Base-by-base conservation (phyloP, 2,113 vertebrate genomes). In the Sylvietta virens region DNA sequence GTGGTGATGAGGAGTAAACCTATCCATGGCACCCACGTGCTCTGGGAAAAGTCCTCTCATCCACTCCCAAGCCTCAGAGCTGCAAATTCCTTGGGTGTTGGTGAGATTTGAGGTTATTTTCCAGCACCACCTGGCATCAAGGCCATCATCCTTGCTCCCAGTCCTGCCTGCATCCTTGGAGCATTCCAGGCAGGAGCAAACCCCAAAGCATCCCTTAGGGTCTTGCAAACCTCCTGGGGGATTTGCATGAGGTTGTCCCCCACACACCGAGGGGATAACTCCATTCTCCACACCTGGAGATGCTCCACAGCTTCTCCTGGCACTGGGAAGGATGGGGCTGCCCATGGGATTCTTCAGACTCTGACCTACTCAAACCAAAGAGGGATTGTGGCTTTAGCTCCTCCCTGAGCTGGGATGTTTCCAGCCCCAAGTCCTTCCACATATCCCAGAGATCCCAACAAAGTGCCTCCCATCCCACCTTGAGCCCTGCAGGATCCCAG, bases 201-300 rank as follows among this genome's bases (percentile, higher is more conserved):
- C 28, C 62, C 57, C 22, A 21, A 78, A 62, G 6, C 31, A 28
- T 31, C 47, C 47, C 61, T 67, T 24, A n/a, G 47, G 28, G 37
- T 17, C 42, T 48, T 44, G 42, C 15, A 69, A 67, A 50, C 22
- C 17, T 69, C 13, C 50, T 2, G 0, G 3, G 15, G 44, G 6
- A 5, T 8, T 42, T 65, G 21, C 20, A 77, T 4, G 12, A 84
- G 33, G 11, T 16, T 82, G 42, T 20, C 3, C 10, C 31, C 4
- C 26, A 2, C 9, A 15, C 2, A 4, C 4, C 0, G 0, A 6
- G 9, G 2, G 4, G 50, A 3, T 45, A 40, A 44, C n/a, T 73
- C 37, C 37, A 7, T 39, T 69, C 17, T 28, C 33, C 7, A 26
- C 54, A 23, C 31, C 54, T 44, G 30, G 54, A 81, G 64, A 33